A percentile compares a stretch with the other conserved stretches of the same genome.
Conservation (phyloP, 2,888 invertebrate species). For the Patella depressa region DNA sequence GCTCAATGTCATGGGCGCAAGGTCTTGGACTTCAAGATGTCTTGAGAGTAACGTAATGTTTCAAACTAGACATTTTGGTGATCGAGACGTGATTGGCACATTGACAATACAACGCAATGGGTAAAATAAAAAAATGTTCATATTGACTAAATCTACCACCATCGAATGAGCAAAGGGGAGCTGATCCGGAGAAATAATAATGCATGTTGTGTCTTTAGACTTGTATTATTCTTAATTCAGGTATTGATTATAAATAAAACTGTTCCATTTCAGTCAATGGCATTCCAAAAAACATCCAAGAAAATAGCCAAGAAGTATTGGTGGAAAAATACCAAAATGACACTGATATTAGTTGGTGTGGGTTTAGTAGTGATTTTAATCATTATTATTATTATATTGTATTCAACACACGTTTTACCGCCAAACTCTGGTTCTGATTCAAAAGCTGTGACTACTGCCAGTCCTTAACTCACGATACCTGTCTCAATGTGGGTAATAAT, state of each 20-base stretch:
- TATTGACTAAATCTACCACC: neutral
- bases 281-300: conserved; percentile 65
- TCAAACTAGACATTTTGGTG: too few relatives aligned
- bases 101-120: too few relatives aligned
- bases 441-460: conserved; percentile 28
- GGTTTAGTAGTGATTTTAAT: conserved; percentile 59
- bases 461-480: neutral
- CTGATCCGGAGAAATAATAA: neutral
- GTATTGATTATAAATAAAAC: neutral
- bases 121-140: too few relatives aligned
- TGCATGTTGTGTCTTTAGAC: neutral
- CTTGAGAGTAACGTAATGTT: too few relatives aligned
- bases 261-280: conserved; percentile 56
- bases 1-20: too few relatives aligned
- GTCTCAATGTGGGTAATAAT: too few relatives aligned
- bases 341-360: conserved; percentile 60
- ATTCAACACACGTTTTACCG: conserved; percentile 62
- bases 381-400: conserved; percentile 64
- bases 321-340: conserved; percentile 71
- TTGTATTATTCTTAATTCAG: neutral
- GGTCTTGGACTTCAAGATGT: too few relatives aligned
- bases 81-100: too few relatives aligned
- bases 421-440: conserved; percentile 32
- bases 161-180: neutral
- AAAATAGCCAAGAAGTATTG: conserved; percentile 67